Conservation (phyloP, 2,113 vertebrate species). For the Phycodurus eques region DNA sequence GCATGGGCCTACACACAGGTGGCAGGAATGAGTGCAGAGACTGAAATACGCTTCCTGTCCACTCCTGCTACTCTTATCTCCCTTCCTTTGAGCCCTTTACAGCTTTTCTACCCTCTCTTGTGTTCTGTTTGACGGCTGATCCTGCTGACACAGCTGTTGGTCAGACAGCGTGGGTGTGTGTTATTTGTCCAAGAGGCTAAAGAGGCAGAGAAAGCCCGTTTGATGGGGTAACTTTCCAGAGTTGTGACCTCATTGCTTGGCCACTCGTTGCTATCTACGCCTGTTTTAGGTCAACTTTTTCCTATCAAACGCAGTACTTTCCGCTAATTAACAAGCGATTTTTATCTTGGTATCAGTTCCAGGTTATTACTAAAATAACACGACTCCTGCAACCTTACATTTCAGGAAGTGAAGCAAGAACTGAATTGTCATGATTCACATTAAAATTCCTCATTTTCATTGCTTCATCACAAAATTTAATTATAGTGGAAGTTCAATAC, state of each 20-base stretch:
- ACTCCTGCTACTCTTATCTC: background rate
- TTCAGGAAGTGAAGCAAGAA: background rate
- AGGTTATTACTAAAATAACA: background rate
- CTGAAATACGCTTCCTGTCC: background rate
- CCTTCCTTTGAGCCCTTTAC: background rate
- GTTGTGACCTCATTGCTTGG: background rate
- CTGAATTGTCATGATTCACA: background rate
- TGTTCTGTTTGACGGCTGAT: background rate
- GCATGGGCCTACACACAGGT: background rate
- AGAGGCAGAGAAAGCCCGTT: conserved; percentile 8
- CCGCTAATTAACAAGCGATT: background rate
- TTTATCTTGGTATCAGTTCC: background rate
- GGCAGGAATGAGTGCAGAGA: background rate
- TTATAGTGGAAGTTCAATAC: background rate
- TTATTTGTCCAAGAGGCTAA: conserved; percentile 34
- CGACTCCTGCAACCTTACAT: background rate
- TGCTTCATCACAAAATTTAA: background rate
- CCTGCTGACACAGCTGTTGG: conserved; percentile 58
- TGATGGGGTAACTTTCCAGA: background rate
- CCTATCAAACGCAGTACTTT: background rate
- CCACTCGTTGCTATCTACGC: background rate
- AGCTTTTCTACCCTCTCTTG: background rate
- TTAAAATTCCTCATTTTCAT: background rate
- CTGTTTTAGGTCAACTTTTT: background rate
- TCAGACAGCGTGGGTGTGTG: conserved; percentile 32